Percentiles rank a stretch among this genome's conserved stretches.
phyloP scores from a whole-genome alignment of 2,797 vertebrate genomes.

The Rhincodon typus region DNA sequence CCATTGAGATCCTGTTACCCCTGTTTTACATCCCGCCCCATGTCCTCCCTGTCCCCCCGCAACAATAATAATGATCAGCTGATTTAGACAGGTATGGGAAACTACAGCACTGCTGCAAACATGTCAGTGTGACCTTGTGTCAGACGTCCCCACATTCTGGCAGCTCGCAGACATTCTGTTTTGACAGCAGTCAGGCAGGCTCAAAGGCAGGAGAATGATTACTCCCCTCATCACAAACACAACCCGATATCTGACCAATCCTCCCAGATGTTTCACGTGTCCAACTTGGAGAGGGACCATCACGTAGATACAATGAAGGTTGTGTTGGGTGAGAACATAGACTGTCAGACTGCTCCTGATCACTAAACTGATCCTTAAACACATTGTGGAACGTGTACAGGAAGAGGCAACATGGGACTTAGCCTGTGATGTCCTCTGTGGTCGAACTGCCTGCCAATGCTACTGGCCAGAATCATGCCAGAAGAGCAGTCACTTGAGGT shows the following conservation, averaged over 20 bases:
- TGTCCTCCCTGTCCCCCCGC: too few relatives aligned
- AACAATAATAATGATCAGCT: neutral
- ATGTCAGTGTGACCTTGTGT: neutral
- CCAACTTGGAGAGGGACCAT: neutral
- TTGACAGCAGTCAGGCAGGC: neutral
- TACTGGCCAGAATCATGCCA: neutral
- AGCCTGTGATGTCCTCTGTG: neutral
- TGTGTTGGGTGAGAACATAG: neutral
- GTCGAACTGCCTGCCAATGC: neutral
- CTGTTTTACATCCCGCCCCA: too few relatives aligned
- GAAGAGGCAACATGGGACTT: neutral
- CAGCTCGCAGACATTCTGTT: neutral
- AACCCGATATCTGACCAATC: neutral
- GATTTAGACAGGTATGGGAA: neutral
- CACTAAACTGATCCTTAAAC: neutral
- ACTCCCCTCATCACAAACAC: neutral
- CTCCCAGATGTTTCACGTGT: neutral
- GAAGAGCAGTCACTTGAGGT: neutral
- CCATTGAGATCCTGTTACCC: neutral
- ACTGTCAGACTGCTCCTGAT: neutral
- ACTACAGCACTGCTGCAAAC: neutral
- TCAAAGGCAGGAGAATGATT: neutral
- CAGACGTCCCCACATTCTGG: neutral
- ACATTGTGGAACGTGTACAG: neutral
- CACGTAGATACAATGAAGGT: neutral